Evolutionary conservation across 2,797 vertebrate genomes (phyloP).

Genomic region (Chaetophractus vellerosus): DNA sequence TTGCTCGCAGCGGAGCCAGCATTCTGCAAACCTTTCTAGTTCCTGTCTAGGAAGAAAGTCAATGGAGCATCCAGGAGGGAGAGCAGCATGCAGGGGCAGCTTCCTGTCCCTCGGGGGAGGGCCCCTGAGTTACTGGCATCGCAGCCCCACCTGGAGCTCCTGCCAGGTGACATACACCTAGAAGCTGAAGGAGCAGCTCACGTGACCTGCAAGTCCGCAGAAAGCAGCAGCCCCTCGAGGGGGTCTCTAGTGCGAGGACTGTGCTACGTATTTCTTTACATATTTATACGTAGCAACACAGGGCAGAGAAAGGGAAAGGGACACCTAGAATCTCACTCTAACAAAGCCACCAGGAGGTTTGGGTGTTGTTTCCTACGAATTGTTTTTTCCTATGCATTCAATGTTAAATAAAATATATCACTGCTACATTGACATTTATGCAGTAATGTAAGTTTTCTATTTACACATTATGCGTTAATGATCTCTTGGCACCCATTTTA

Average conservation of each 20-base stretch:
- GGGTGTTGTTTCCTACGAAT: neutral
- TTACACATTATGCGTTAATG: neutral
- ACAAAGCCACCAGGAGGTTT: neutral
- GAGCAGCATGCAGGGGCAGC: neutral
- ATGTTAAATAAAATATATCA: conserved; percentile 56
- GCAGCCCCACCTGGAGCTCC: neutral
- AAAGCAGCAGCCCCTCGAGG: neutral
- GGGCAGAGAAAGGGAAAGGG: conserved; percentile 16
- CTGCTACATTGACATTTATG: neutral
- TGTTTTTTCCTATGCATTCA: neutral
- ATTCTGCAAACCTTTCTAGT: neutral
- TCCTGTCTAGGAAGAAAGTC: neutral
- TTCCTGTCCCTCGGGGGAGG: neutral
- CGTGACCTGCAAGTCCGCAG: conserved; percentile 27
- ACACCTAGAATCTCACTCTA: neutral
- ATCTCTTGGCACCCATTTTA: conserved; percentile 1
- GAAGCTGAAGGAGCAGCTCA: neutral
- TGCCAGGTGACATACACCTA: neutral
- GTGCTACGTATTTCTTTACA: neutral
- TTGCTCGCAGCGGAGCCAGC: too few relatives aligned
- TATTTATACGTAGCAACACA: neutral
- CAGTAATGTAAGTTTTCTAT: neutral
- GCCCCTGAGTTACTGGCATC: neutral
- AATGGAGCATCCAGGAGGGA: neutral
- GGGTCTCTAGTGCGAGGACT: neutral